phyloP scores from a whole-genome alignment of 2,113 vertebrate genomes.

The Condylura cristata region DNA sequence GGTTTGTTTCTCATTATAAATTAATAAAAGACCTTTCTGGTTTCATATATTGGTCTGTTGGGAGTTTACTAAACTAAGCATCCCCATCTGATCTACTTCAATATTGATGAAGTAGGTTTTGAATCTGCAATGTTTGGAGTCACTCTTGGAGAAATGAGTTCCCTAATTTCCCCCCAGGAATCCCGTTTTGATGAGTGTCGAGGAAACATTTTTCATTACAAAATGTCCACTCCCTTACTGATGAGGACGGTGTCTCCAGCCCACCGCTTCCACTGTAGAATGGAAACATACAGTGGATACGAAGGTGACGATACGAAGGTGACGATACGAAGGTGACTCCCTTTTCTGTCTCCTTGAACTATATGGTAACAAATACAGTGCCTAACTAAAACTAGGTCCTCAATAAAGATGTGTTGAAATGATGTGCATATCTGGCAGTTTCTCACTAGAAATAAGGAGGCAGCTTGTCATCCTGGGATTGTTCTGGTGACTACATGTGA shows the following conservation, averaged over 20 bases:
- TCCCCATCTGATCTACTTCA: not conserved
- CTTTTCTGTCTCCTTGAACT: not conserved
- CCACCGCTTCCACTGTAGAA: not conserved
- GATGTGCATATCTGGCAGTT: not conserved
- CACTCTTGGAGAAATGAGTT: not conserved
- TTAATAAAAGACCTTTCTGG: constrained; percentile 8
- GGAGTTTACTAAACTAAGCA: not conserved
- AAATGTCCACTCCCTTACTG: not conserved
- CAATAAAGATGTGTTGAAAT: not conserved
- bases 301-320: too few species aligned
- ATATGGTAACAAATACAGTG: not conserved
- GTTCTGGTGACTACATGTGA: not conserved
- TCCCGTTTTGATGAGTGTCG: not conserved
- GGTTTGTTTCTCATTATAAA: constrained; percentile 28
- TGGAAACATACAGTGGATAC: not conserved
- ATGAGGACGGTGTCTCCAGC: not conserved
- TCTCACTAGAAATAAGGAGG: not conserved
- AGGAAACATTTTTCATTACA: not conserved
- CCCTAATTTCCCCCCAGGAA: not conserved
- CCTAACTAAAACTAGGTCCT: not conserved
- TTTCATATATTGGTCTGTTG: not conserved
- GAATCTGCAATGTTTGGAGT: not conserved
- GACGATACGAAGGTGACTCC: too few species aligned
- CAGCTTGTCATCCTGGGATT: not conserved
- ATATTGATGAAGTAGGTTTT: constrained; percentile 16